Evolutionary conservation across 2,888 invertebrate genomes (phyloP).

Genomic region (Germaria angustata): DNA sequence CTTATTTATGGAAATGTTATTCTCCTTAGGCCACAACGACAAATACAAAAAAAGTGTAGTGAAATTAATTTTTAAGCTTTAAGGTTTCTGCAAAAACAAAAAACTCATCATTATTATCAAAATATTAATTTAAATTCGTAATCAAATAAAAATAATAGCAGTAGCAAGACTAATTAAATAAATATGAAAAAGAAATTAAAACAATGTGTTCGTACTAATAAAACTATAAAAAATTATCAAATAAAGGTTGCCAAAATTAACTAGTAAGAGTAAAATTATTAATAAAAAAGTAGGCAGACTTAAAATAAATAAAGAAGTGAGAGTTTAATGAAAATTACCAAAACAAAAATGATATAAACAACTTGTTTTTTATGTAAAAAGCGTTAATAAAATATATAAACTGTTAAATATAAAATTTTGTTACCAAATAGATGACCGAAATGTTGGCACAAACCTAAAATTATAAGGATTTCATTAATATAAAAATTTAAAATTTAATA

Average conservation of each 20-base stretch:
- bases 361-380: too few relatives aligned
- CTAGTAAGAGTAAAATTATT: not conserved
- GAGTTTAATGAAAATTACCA: not conserved
- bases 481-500: too few relatives aligned
- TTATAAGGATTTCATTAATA: too few relatives aligned
- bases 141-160: not conserved
- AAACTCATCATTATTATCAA: not conserved
- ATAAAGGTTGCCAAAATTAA: too few relatives aligned
- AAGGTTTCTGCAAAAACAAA: slow-evolving; percentile 38
- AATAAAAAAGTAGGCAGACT: too few relatives aligned
- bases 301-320: not conserved
- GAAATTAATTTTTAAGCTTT: slow-evolving; percentile 5
- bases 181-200: slow-evolving; percentile 27
- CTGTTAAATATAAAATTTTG: too few relatives aligned
- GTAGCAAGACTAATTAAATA: not conserved
- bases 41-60: slow-evolving; percentile 7
- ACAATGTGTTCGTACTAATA: slow-evolving; percentile 43
- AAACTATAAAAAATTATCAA: slow-evolving; percentile 13
- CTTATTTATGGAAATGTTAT: not conserved
- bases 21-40: slow-evolving; percentile 25
- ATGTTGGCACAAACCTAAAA: too few relatives aligned
- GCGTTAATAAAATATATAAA: too few relatives aligned
- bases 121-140: not conserved
- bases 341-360: too few relatives aligned
- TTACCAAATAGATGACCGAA: too few relatives aligned